Conservation (phyloP, 2,797 vertebrate genomes). For the Numenius phaeopus region DNA sequence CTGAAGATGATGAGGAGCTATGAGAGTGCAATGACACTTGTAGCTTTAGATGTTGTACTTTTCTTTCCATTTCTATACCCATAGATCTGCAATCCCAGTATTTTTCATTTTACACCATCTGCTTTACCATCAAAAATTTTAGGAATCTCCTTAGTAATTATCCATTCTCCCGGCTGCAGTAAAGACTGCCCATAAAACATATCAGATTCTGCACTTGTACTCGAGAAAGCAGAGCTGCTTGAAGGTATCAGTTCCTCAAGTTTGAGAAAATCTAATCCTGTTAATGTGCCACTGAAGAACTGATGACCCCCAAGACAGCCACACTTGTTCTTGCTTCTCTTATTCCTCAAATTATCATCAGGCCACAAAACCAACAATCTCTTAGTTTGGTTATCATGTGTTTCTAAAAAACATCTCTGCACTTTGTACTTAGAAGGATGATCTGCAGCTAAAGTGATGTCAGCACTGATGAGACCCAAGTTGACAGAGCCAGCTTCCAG, state of each 20-base stretch:
- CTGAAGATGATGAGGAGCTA: constrained; percentile 94
- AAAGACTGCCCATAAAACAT: constrained; percentile 97
- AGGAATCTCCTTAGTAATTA: constrained; percentile 91
- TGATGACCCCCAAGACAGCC: constrained; percentile 96
- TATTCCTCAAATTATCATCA: constrained; percentile 89
- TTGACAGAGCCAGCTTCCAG: constrained; percentile 94
- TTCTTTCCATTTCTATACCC: constrained; percentile 86
- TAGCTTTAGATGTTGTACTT: constrained; percentile 90
- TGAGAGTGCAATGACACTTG: constrained; percentile 93
- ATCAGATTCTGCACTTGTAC: constrained; percentile 86
- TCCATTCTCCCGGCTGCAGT: constrained; percentile 94
- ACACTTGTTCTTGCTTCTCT: constrained; percentile 91
- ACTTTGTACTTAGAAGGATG: constrained; percentile 95
- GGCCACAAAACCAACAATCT: constrained; percentile 98
- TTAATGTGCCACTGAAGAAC: constrained; percentile 91
- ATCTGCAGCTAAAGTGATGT: constrained; percentile 93
- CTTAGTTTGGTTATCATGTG: constrained; percentile 90
- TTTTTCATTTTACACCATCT: constrained; percentile 83
- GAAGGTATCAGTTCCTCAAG: constrained; percentile 93
- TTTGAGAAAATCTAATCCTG: constrained; percentile 92
- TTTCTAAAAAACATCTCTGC: constrained; percentile 94
- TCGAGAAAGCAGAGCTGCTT: constrained; percentile 92
- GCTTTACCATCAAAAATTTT: constrained; percentile 88
- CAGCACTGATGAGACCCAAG: constrained; percentile 93
- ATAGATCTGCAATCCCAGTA: constrained; percentile 86